Percentiles rank a stretch among this genome's conserved stretches.
These are phyloP conservation scores for Pipistrellus kuhlii DNA, from an alignment of 2,797 vertebrate species.

Conservation along the genomic window DNA sequence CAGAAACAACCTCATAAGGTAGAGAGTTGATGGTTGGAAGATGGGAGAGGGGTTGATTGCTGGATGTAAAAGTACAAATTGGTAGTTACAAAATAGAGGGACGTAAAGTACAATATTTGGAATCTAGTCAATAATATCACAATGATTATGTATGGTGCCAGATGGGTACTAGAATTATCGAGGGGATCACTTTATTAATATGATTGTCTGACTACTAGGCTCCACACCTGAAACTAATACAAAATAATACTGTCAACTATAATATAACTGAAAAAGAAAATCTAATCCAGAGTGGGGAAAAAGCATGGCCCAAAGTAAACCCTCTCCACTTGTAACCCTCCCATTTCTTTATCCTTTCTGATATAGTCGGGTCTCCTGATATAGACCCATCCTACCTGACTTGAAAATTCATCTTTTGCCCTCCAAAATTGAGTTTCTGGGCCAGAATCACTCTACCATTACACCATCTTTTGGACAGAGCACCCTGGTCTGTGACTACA, in stretches of 20 bases:
- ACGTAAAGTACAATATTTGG: background rate
- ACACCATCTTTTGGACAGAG: background rate
- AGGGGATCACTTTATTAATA: background rate
- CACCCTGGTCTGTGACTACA: background rate
- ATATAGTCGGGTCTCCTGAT: background rate
- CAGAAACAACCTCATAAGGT: background rate
- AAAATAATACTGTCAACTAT: background rate
- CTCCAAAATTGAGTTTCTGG: background rate
- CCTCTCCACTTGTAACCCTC: background rate
- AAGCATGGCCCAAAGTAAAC: background rate
- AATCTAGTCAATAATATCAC: background rate
- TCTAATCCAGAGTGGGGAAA: background rate
- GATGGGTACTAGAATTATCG: background rate
- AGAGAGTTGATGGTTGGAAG: background rate
- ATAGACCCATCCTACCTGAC: background rate
- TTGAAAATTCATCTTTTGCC: background rate
- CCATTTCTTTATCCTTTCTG: background rate
- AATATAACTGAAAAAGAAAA: background rate
- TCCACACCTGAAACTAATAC: background rate
- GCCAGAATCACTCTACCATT: background rate
- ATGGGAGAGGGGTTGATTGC: background rate
- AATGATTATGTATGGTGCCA: background rate
- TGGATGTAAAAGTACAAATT: background rate
- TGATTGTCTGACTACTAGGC: background rate
- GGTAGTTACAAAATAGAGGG: background rate